Percentiles rank a stretch among this genome's conserved stretches.
Evolutionary conservation across 2,113 vertebrate species (phyloP).

Genomic region (Mastomys coucha): DNA sequence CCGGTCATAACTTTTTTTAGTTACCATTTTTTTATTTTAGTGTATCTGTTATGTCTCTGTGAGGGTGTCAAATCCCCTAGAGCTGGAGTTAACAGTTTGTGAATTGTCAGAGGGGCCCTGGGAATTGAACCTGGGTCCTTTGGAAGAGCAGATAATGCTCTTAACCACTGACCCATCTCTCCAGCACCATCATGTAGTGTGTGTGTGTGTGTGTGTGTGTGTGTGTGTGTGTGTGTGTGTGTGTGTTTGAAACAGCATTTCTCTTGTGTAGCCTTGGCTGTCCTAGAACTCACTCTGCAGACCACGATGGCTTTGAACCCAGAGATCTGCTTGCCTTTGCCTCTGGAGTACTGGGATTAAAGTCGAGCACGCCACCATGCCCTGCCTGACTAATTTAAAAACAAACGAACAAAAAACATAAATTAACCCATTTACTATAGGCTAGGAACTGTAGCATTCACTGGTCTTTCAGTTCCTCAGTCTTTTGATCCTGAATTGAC

Average conservation of each 20-base stretch:
- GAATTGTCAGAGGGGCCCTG: not conserved
- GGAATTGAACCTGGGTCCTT: not conserved
- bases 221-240: not conserved
- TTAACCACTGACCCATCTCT: not conserved
- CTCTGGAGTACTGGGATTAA: too few relatives aligned
- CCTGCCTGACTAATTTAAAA: not conserved
- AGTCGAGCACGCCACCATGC: too few relatives aligned
- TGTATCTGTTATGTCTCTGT: not conserved
- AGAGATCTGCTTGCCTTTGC: too few relatives aligned
- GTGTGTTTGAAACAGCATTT: not conserved
- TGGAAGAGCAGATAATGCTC: not conserved
- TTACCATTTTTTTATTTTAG: not conserved
- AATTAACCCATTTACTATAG: not conserved
- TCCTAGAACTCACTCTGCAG: too few relatives aligned
- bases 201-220: too few relatives aligned
- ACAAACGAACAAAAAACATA: not conserved
- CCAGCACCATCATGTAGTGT: not conserved
- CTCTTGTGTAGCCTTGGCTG: not conserved
- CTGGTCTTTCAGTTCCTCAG: not conserved
- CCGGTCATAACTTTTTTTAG: not conserved
- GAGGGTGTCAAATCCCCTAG: not conserved
- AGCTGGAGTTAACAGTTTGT: not conserved
- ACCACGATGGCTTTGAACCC: not conserved
- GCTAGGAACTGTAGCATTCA: not conserved
- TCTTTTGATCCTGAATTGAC: not conserved